Conservation (phyloP, 2,888 invertebrate species). For the Apocheima hispidaria region DNA sequence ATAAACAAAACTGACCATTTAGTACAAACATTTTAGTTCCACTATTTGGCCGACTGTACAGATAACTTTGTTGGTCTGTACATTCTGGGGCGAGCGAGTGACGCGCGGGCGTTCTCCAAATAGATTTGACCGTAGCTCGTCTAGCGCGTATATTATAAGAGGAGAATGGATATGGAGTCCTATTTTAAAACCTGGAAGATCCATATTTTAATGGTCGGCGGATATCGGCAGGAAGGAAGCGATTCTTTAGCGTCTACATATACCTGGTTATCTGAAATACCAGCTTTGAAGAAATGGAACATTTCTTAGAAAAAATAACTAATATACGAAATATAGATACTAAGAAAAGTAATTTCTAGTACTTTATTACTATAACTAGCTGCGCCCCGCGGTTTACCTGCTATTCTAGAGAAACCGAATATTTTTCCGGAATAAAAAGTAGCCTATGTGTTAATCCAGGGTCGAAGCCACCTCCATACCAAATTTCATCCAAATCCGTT, state of each 20-base stretch:
- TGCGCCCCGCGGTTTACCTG: too few relatives aligned
- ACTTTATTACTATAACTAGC: background rate
- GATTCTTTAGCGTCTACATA: conserved; percentile 57
- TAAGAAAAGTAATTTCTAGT: background rate
- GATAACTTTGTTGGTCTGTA: conserved; percentile 26
- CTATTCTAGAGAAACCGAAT: too few relatives aligned
- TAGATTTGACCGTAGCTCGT: conserved; percentile 69
- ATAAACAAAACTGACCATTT: background rate
- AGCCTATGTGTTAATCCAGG: too few relatives aligned
- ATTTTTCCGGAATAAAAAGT: too few relatives aligned
- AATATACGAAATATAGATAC: too few relatives aligned
- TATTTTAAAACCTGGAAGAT: conserved; percentile 50
- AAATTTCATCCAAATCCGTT: too few relatives aligned
- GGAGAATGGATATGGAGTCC: conserved; percentile 49
- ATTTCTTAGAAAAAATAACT: conserved; percentile 5
- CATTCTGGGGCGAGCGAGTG: conserved; percentile 57
- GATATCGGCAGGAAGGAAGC: conserved; percentile 60
- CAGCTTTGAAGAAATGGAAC: conserved; percentile 13
- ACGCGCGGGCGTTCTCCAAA: conserved; percentile 68
- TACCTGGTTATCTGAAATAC: conserved; percentile 43
- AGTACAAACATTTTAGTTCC: background rate
- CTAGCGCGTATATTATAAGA: conserved; percentile 53
- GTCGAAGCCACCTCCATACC: too few relatives aligned
- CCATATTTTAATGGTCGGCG: conserved; percentile 43
- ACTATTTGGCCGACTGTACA: background rate